Evolutionary conservation across 35 echinoderm and acorn worm species (phyloP).

Genomic region (Apostichopus parvimensis): DNA sequence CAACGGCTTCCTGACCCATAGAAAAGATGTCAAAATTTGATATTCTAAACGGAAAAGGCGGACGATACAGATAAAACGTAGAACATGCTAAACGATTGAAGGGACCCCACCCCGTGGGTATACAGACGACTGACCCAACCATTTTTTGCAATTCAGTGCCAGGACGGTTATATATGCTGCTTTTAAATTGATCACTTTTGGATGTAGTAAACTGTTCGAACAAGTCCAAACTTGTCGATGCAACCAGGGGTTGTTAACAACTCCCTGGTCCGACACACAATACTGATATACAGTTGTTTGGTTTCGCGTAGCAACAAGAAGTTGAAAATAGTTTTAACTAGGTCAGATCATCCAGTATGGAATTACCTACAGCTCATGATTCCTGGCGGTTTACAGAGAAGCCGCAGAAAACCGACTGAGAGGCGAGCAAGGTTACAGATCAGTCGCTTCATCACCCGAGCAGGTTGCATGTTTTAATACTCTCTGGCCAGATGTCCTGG

Average conservation of each 20-base stretch:
- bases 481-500: too few relatives aligned
- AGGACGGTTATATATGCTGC: too few relatives aligned
- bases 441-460: too few relatives aligned
- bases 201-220: background rate
- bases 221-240: background rate
- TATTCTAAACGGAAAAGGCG: conserved; percentile 27
- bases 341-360: background rate
- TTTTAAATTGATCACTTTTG: too few relatives aligned
- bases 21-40: conserved; percentile 17
- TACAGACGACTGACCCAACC: too few relatives aligned
- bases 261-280: background rate
- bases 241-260: background rate
- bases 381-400: background rate
- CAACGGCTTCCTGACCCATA: conserved; percentile 37
- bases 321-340: background rate
- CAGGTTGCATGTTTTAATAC: too few relatives aligned
- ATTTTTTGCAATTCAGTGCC: too few relatives aligned
- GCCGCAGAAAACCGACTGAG: background rate
- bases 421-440: background rate
- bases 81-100: background rate
- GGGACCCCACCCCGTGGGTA: too few relatives aligned
- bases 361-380: background rate
- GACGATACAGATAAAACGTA: conserved; percentile 21
- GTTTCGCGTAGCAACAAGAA: background rate
- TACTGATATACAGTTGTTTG: background rate